Evolutionary conservation across 2,113 vertebrate species (phyloP), one percentile per base, ranked within the genome.

Genomic region (Sylvietta virens): DNA sequence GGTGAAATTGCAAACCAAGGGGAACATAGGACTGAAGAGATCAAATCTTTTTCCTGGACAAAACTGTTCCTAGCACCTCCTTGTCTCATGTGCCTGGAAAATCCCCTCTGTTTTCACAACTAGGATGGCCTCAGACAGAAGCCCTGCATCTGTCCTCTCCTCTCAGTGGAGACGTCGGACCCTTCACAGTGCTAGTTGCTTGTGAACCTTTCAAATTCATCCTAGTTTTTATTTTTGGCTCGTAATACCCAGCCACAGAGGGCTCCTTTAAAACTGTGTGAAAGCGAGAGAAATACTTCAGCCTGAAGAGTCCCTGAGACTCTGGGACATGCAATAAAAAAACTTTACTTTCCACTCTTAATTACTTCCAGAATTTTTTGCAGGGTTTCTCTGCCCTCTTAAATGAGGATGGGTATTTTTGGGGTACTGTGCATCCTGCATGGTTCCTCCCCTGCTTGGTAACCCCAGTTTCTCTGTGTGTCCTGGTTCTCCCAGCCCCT

Each of bases 211-310:
- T 88, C 37, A 71, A 67, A 40, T 64, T 82, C 30, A 71, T 82
- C 44, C 24, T 11, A 42, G 2, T 35, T 95, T 92, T 88, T 82
- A 30, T 15, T 90, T 71, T 82, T 13, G 14, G 27, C 19, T 85
- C 0, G 0, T 69, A 81, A 26, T 39, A 35, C 15, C 18, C 61
- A 35, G 6, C 12, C 42, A 28, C 37, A n/a, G 54, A 60, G 30
- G 11, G 8, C 22, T 83, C 9, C 62, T 81, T 80, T 80, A 72
- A 47, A 91, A 60, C 28, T 48, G 20, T 17, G 42, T 74, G 64
- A 90, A 81, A 67, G 18, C 0, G 0, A 71, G 35, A 57, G 10
- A 51, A 89, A 15, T 31, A 4, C 12, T 81, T 37, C 39, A 65
- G 17, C n/a, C 39, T 81, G 44, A 79, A 51, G 11, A 86, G 18